phyloP scores from a whole-genome alignment of 2,888 invertebrate genomes.

The Melolontha melolontha region DNA sequence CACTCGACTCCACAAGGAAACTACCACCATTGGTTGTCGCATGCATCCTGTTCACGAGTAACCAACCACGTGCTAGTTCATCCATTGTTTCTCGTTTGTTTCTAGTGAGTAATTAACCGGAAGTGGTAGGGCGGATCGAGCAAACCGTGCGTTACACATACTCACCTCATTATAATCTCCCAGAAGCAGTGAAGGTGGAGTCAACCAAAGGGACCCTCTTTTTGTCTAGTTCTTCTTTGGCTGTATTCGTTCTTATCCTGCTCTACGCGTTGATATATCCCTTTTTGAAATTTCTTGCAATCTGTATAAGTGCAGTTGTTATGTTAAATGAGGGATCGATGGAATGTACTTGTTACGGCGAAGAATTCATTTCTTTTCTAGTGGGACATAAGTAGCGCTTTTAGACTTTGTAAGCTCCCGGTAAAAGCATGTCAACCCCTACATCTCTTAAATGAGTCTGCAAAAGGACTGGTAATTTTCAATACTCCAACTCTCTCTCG shows the following conservation, averaged over 20 bases:
- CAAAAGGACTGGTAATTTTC: too few species aligned
- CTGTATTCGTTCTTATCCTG: slow-evolving; percentile 1
- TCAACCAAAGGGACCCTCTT: slow-evolving; percentile 47
- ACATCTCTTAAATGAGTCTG: too few species aligned
- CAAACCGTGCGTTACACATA: slow-evolving; percentile 58
- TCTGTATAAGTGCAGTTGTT: too few species aligned
- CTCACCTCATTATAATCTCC: slow-evolving; percentile 57
- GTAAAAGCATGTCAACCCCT: too few species aligned
- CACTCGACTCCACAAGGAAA: slow-evolving; percentile 32
- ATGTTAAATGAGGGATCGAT: too few species aligned
- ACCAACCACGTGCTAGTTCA: slow-evolving; percentile 60
- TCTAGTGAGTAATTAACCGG: slow-evolving; percentile 61
- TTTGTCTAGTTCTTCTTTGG: slow-evolving; percentile 19
- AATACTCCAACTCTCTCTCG: too few species aligned
- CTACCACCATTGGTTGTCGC: slow-evolving; percentile 57
- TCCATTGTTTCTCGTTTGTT: slow-evolving; percentile 61
- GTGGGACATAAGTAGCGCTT: too few species aligned
- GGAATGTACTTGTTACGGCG: too few species aligned
- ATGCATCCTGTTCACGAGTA: slow-evolving; percentile 57
- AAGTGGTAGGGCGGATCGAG: slow-evolving; percentile 60
- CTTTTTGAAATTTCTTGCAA: slow-evolving; percentile 42
- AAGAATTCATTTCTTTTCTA: too few species aligned
- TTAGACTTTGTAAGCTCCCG: too few species aligned
- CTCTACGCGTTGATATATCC: slow-evolving; percentile 16
- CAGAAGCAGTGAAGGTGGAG: slow-evolving; percentile 58